Percentiles rank a stretch among this genome's conserved stretches.
phyloP scores from a whole-genome alignment of 2,888 invertebrate genomes.

The Melanargia galathea region DNA sequence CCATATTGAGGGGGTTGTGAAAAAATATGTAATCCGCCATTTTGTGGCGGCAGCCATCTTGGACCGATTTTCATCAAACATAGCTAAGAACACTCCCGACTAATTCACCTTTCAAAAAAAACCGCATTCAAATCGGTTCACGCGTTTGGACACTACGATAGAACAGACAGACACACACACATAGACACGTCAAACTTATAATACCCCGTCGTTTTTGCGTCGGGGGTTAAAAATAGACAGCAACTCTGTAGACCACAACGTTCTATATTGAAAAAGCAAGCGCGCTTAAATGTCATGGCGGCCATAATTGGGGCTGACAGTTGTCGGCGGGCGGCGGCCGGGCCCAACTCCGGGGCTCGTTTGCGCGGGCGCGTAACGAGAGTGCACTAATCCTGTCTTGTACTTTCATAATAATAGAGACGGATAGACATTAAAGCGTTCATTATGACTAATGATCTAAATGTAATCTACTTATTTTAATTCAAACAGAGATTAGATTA shows the following conservation, averaged over 20 bases:
- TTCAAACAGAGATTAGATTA: background rate
- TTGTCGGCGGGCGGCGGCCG: slow-evolving; percentile 61
- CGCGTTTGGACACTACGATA: background rate
- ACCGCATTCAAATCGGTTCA: too few species aligned
- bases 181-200: too few species aligned
- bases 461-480: background rate
- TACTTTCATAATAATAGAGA: slow-evolving; percentile 59
- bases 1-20: too few species aligned
- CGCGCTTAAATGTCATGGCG: slow-evolving; percentile 73
- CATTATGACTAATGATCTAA: slow-evolving; percentile 42
- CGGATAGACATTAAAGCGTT: slow-evolving; percentile 59
- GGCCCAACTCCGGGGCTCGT: slow-evolving; percentile 61
- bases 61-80: too few species aligned
- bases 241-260: slow-evolving; percentile 39
- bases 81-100: too few species aligned
- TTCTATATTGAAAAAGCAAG: slow-evolving; percentile 73
- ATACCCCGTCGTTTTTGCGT: too few species aligned
- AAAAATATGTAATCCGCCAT: too few species aligned
- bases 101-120: too few species aligned
- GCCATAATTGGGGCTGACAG: slow-evolving; percentile 78
- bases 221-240: slow-evolving; percentile 24
- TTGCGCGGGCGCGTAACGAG: slow-evolving; percentile 71
- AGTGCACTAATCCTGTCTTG: slow-evolving; percentile 62
- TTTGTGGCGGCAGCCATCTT: too few species aligned
- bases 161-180: background rate